phyloP scores from a whole-genome alignment of 2,888 invertebrate species.

The Caenorhabditis sp. region DNA sequence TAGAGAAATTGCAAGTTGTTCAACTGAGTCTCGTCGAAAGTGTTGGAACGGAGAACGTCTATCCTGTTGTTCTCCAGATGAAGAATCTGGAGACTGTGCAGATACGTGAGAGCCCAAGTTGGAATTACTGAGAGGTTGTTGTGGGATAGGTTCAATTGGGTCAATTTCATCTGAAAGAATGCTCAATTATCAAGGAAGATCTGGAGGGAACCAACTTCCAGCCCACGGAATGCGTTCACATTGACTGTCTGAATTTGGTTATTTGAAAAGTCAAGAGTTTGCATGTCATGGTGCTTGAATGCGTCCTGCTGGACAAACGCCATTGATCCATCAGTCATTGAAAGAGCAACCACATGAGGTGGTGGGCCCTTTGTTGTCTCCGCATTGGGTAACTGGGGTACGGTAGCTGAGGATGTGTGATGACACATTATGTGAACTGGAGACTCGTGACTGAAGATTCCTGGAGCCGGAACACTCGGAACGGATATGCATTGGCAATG shows the following conservation, averaged over 20 bases:
- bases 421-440: constrained; percentile 71
- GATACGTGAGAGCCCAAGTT: constrained; percentile 77
- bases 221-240: constrained; percentile 82
- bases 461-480: constrained; percentile 36
- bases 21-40: constrained; percentile 79
- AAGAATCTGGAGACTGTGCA: constrained; percentile 80
- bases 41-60: constrained; percentile 68
- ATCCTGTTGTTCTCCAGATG: constrained; percentile 81
- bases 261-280: constrained; percentile 77
- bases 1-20: constrained; percentile 80
- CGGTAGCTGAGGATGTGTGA: constrained; percentile 68
- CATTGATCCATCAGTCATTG: constrained; percentile 73
- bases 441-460: constrained; percentile 50
- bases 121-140: constrained; percentile 79
- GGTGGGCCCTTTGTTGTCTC: constrained; percentile 50
- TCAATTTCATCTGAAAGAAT: constrained; percentile 75
- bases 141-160: constrained; percentile 74
- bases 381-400: constrained; percentile 66
- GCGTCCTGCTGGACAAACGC: constrained; percentile 77
- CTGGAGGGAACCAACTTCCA: constrained; percentile 71
- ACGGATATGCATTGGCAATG: constrained; percentile 70
- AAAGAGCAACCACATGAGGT: constrained; percentile 70
- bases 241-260: constrained; percentile 82
- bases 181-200: background rate
- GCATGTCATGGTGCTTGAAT: constrained; percentile 78